Conservation (phyloP, 2,113 vertebrate species). For the Mixornis gularis region DNA sequence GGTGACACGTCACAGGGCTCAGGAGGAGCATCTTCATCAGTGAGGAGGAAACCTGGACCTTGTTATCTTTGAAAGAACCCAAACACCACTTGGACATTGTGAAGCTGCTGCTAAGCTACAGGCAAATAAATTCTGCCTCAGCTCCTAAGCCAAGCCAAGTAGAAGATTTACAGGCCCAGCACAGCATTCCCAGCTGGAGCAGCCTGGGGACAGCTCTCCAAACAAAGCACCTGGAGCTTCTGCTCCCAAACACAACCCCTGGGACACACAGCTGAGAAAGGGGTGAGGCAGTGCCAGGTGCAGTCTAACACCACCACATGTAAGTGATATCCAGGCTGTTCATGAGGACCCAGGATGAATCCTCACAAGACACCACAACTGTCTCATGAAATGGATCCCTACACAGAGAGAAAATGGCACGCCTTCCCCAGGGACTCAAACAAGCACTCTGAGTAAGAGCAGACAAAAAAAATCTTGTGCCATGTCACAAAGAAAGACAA, state of each 20-base stretch:
- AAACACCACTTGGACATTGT: neutral
- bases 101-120: neutral
- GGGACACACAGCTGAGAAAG: neutral
- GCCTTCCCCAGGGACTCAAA: neutral
- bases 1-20: neutral
- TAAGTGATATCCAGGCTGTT: neutral
- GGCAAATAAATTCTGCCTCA: neutral
- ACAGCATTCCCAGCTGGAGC: neutral
- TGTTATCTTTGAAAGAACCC: neutral
- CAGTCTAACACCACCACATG: neutral
- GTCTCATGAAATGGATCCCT: neutral
- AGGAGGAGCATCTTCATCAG: neutral
- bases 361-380: neutral
- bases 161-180: neutral
- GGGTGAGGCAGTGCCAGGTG: neutral
- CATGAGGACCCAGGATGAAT: neutral
- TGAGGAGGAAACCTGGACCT: neutral
- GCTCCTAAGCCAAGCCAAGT: neutral
- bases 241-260: neutral
- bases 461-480: neutral
- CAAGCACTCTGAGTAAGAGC: neutral
- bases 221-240: neutral
- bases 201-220: neutral
- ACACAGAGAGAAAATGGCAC: neutral
- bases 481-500: neutral